These are phyloP conservation scores for Lissonota sp. DNA, from an alignment of 2,888 invertebrate genomes.

Conservation along the genomic window DNA sequence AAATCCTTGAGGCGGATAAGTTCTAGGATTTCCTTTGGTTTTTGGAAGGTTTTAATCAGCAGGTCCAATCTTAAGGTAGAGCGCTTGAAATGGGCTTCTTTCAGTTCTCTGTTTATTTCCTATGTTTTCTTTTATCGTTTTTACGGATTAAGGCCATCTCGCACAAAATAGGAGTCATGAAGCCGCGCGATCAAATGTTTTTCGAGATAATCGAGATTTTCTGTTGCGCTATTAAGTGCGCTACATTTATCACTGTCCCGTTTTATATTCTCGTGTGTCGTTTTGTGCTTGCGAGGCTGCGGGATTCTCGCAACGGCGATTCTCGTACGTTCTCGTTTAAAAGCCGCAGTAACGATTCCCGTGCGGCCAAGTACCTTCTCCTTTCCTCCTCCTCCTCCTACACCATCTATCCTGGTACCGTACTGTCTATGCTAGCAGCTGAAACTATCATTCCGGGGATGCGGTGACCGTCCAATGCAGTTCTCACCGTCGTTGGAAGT, in stretches of 20 bases:
- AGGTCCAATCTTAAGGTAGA: too few species aligned
- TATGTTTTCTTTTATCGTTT: too few species aligned
- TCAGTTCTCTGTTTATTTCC: too few species aligned
- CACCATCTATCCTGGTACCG: conserved; percentile 2
- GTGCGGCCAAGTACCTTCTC: conserved; percentile 19
- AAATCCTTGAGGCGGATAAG: too few species aligned
- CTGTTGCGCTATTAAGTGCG: conserved; percentile 23
- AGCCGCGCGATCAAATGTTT: too few species aligned
- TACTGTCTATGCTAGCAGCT: conserved; percentile 18
- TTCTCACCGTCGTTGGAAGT: conserved; percentile 51
- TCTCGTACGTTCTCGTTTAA: conserved; percentile 49
- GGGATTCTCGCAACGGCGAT: conserved; percentile 34
- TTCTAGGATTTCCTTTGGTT: too few species aligned
- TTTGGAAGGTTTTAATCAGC: too few species aligned
- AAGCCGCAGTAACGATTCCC: conserved; percentile 54
- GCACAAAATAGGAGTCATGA: too few species aligned
- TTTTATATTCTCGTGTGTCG: conserved; percentile 20
- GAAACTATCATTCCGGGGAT: conserved; percentile 55
- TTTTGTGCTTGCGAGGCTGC: background rate
- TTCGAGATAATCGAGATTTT: too few species aligned
- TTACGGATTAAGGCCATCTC: too few species aligned
- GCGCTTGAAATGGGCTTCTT: too few species aligned
- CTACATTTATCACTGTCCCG: conserved; percentile 55
- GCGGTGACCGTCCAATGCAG: conserved; percentile 39
- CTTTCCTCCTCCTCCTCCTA: background rate